Evolutionary conservation across 2,113 vertebrate species (phyloP).

Genomic region (Ibidorhyncha struthersii): DNA sequence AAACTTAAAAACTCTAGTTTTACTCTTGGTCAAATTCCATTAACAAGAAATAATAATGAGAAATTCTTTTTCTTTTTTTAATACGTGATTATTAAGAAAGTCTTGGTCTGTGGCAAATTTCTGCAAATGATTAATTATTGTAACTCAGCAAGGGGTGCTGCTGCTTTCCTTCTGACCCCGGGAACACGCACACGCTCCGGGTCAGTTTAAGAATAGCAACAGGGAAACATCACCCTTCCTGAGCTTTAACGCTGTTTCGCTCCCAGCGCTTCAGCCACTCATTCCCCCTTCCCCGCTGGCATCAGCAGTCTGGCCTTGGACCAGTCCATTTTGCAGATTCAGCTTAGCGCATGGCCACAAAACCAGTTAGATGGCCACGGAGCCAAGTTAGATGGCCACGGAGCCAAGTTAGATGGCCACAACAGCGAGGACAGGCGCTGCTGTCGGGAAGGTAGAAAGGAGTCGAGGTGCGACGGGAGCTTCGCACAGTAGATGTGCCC

Average conservation of each 20-base stretch:
- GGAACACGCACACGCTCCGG: rapidly evolving
- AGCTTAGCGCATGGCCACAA: rapidly evolving
- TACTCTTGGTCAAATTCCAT: not conserved
- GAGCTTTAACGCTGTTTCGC: not conserved
- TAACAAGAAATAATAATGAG: not conserved
- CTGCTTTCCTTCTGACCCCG: not conserved
- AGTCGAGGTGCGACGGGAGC: rapidly evolving
- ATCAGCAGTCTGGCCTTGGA: not conserved
- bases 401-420: not conserved
- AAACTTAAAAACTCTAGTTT: not conserved
- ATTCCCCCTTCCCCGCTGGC: rapidly evolving
- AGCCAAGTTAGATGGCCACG: not conserved
- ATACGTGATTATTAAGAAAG: not conserved
- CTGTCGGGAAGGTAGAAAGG: not conserved
- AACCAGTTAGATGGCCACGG: not conserved
- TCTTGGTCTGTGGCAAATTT: not conserved
- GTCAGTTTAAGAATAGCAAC: not conserved
- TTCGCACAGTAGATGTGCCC: rapidly evolving
- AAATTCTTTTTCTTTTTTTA: not conserved
- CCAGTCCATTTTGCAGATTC: not conserved
- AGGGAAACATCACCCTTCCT: rapidly evolving
- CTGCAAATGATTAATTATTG: not conserved
- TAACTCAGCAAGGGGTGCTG: not conserved
- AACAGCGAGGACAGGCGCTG: not conserved
- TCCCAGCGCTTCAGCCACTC: not conserved